Evolutionary conservation across 2,113 vertebrate species (phyloP), one percentile per base, ranked within the genome.

Genomic region (Orycteropus afer): DNA sequence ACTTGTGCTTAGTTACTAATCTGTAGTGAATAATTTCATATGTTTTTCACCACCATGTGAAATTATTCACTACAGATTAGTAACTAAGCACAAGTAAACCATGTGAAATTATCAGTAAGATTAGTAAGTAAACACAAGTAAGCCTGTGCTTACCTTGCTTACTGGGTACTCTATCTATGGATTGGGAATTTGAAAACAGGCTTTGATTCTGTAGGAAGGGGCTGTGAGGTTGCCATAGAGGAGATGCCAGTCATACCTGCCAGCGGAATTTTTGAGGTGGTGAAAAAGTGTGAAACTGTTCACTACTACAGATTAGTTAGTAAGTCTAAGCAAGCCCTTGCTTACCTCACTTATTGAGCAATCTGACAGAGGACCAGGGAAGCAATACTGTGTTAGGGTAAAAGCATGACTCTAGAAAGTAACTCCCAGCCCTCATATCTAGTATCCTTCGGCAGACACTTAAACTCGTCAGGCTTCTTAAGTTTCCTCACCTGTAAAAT

Each of bases 361-460:
- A 65, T 65, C 29, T 32, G 29, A 34, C 29, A 65, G 6, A 5
- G 29, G 27, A 61, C 32, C 63, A 63, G 11, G 14, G 6, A 77
- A 83, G 80, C 51, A 94, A 5, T 86, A 82, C 9, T 76, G 22
- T 74, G 45, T 61, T 90, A 61, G 77, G 42, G 29, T 45, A 32
- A 86, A 86, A 90, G 22, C 17, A 55, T 63, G 89, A 57, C 61
- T 91, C 55, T 59, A 49, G 59, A 88, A 88, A 89, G 25, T 77
- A 89, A 73, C 29, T 74, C 10, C 20, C 7, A 53, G 25, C n/a
- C 65, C 15, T 82, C 49, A 73, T 47, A 91, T 32, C 59, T 86
- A 65, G 15, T n/a, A 42, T 78, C 45, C 20, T 51, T 76, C 2
- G 3, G 29, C 27, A 74, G 34, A 34, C 69, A 86, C 11, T 86